Evolutionary conservation across 2,797 vertebrate genomes (phyloP).

Genomic region (Thamnophis elegans): DNA sequence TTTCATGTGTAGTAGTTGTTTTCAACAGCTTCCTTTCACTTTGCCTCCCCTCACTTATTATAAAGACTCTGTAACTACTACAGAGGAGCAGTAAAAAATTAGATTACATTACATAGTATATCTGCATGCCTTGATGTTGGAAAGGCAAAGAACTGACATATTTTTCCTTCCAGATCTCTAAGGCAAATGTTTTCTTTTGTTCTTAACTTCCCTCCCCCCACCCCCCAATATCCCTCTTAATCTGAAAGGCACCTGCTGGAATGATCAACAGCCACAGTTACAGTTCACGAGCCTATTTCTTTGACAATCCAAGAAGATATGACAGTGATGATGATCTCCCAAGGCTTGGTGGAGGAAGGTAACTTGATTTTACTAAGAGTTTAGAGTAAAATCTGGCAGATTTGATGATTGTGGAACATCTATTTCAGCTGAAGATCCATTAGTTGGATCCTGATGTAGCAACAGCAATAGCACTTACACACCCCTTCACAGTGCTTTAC

Average conservation of each 20-base stretch:
- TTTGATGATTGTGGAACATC: neutral
- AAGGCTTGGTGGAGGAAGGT: conserved; percentile 80
- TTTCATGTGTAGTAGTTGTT: neutral
- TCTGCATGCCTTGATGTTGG: neutral
- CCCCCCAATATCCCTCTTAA: neutral
- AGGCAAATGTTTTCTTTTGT: neutral
- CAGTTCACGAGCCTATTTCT: conserved; percentile 93
- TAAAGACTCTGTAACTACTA: neutral
- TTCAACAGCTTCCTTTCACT: neutral
- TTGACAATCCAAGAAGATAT: conserved; percentile 93
- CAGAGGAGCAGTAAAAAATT: neutral
- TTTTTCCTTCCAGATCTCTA: neutral
- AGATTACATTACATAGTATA: neutral
- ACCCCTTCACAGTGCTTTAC: neutral
- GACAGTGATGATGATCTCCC: conserved; percentile 95
- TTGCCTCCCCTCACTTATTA: neutral
- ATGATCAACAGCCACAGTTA: conserved; percentile 95
- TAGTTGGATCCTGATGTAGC: neutral
- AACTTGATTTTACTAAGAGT: neutral
- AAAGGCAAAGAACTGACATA: neutral
- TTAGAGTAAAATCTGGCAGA: neutral
- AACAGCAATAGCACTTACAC: neutral
- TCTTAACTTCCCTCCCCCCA: neutral
- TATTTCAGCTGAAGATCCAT: neutral
- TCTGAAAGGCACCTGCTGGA: conserved; percentile 80